Conservation (phyloP, 1,140 invertebrate genomes). For the Diorhabda elongata region DNA sequence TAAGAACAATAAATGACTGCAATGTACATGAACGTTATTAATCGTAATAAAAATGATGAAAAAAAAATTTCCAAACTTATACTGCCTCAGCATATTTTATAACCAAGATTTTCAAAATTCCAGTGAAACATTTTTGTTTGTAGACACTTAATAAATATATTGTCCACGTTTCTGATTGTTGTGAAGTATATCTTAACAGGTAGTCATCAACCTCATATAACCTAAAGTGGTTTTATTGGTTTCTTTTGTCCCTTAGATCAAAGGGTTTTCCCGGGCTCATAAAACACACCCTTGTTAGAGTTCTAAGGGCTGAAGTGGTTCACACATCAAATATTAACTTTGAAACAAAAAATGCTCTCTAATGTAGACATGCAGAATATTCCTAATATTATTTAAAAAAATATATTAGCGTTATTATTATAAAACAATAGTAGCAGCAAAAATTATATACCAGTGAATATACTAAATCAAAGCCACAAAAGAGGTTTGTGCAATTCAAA, state of each 20-base stretch:
- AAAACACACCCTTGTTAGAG: constrained; percentile 2
- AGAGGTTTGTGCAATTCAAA: too few species aligned
- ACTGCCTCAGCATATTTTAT: too few species aligned
- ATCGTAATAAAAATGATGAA: too few species aligned
- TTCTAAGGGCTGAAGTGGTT: neutral
- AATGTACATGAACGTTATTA: too few species aligned
- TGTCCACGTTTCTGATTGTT: too few species aligned
- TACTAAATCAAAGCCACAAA: too few species aligned
- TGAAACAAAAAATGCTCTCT: neutral
- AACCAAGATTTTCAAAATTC: too few species aligned
- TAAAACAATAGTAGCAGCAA: neutral
- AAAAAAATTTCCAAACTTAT: too few species aligned
- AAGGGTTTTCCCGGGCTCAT: neutral
- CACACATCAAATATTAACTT: neutral
- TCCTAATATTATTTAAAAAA: neutral
- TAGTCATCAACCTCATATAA: neutral
- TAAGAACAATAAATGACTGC: too few species aligned
- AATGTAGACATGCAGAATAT: neutral
- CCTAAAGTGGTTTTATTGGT: neutral
- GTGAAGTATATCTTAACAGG: neutral
- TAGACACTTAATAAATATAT: too few species aligned
- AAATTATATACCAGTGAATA: too few species aligned
- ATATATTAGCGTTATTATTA: neutral
- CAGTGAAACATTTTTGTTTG: too few species aligned
- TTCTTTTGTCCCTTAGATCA: neutral